Conservation (phyloP, 2,113 vertebrate species). For the Nesogale talazaci region DNA sequence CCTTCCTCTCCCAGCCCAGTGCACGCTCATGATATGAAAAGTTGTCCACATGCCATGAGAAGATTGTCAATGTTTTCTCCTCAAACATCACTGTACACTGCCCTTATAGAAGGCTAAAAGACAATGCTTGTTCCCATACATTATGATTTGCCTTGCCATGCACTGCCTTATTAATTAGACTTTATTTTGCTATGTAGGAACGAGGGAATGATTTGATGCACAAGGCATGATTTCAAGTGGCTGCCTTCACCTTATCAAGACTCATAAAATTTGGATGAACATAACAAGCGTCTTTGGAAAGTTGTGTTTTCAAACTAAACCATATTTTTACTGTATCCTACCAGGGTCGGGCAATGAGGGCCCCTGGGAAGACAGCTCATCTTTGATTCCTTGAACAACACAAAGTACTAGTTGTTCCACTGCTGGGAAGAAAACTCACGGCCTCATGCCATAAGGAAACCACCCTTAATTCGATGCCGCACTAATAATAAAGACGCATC, state of each 20-base stretch:
- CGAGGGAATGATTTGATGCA: no score
- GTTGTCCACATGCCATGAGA: no score
- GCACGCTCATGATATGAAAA: no score
- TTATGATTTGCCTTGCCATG: neutral
- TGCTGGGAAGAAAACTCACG: neutral
- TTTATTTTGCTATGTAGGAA: neutral
- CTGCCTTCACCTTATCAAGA: neutral
- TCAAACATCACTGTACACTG: no score
- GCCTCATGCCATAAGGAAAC: neutral
- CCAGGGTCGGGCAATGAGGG: neutral
- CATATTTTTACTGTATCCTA: neutral
- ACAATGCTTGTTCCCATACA: neutral
- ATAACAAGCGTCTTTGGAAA: neutral
- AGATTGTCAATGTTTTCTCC: no score
- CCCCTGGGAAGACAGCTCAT: neutral
- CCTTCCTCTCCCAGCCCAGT: neutral
- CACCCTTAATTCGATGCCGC: neutral
- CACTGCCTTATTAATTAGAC: neutral
- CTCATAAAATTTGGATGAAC: neutral
- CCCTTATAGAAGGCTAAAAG: neutral
- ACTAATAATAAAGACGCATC: neutral
- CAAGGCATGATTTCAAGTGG: neutral
- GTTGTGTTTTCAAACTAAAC: slow-evolving; percentile 32
- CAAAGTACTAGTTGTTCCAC: neutral
- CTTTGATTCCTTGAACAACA: neutral